Conservation (phyloP, 2,797 vertebrate species). For the Anabacerthia variegaticeps region DNA sequence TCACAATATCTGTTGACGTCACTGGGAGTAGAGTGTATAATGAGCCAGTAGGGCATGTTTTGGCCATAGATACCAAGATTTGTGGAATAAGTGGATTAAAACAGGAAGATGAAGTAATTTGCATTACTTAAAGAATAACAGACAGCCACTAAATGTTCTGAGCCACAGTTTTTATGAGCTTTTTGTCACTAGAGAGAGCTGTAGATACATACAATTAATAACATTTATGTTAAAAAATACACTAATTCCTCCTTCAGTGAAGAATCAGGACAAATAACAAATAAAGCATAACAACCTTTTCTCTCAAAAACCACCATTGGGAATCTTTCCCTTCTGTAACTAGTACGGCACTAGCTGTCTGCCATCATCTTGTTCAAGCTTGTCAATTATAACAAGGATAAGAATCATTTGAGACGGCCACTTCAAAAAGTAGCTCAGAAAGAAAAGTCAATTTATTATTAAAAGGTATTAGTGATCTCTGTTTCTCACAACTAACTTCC, state of each 20-base stretch:
- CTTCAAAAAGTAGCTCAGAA: neutral
- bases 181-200: slow-evolving; percentile 54
- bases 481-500: neutral
- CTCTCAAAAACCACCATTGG: neutral
- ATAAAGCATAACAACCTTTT: neutral
- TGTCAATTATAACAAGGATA: neutral
- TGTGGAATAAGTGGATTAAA: neutral
- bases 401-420: neutral
- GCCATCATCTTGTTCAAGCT: neutral
- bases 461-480: neutral
- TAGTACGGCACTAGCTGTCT: neutral
- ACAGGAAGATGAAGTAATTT: neutral
- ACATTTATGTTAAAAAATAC: slow-evolving; percentile 22
- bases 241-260: neutral
- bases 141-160: neutral
- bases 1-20: neutral
- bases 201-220: slow-evolving; percentile 34
- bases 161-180: slow-evolving; percentile 14
- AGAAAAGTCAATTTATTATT: neutral
- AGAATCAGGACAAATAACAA: slow-evolving; percentile 13
- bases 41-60: neutral
- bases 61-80: neutral
- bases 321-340: neutral
- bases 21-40: neutral
- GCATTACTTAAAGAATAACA: neutral